Base-by-base conservation (phyloP, 2,888 invertebrate species). In the Pseudococcus longispinus region DNA sequence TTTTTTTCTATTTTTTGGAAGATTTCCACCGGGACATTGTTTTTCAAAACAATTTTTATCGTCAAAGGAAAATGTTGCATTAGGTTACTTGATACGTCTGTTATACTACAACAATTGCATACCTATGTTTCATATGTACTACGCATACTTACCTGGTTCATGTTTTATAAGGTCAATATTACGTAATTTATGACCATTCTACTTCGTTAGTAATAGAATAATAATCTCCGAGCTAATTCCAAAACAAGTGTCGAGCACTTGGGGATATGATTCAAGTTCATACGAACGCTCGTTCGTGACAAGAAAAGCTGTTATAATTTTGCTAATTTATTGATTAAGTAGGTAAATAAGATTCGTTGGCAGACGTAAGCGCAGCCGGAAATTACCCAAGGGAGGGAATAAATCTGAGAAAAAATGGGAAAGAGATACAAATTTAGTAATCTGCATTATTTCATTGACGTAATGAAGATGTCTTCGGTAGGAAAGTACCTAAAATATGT, bases 31-130 rank as follows among this genome's bases (percentile, higher is more conserved):
- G 60, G 60, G n/a, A n/a, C 11, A 84, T 55, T 84, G n/a, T 89
- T 89, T 90, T 80, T 32, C 15, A 42, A 32, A 32, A 74, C 2
- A 80, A 80, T 44, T 26, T 37, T 29, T 9, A 2, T 77, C 77
- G 1, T 37, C 37, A 82, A 44, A 26, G 26, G 11, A 82, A 44
- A 20, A 3, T 80, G 80, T 42, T 55, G 20, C 20, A 65, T n/a
- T 51, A 51, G 15, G 13, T 51, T 51, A n/a, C 18, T 1, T 46
- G 3, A 11, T 46, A 0, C 9, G 3, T 13, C 13, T 46, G 0
- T 4, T 6, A 9, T 37, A 46, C 2, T 46, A 51, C 13, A 2
- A 51, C n/a, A 51, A 51, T 51, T n/a, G 18, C 51, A 51, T 51
- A 51, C n/a, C 2, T 4, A 37, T 5, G 37, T 37, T 46, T 46